Evolutionary conservation across 35 echinoderm and acorn worm species (phyloP), one percentile per base, ranked within the genome.

Genomic region (Amphiura filiformis): DNA sequence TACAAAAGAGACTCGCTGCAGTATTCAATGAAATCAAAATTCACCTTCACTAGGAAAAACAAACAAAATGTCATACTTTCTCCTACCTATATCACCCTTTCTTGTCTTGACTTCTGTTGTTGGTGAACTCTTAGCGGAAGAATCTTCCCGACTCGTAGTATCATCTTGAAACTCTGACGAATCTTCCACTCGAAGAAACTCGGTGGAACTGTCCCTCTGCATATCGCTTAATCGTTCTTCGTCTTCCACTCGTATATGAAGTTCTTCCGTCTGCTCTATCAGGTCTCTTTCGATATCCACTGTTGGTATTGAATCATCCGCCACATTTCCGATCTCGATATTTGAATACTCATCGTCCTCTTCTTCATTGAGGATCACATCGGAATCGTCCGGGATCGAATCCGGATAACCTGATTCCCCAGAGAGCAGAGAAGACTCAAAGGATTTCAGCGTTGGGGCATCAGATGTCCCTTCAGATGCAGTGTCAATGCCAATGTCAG

Each of bases 41-140:
- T n/a, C n/a, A n/a, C n/a, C n/a, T n/a, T n/a, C n/a, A n/a, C n/a
- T n/a, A n/a, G n/a, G n/a, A n/a, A n/a, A n/a, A n/a, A n/a, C n/a
- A n/a, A n/a, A n/a, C n/a, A n/a, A n/a, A n/a, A n/a, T n/a, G n/a
- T n/a, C n/a, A n/a, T n/a, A n/a, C n/a, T n/a, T n/a, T n/a, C n/a
- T n/a, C n/a, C 88, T 34, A 95, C 93, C 93, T 39, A 95, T 88
- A 57, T 95, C 86, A 32, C 93, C 93, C 38, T 79, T 23, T 65
- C 82, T 91, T 23, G 37, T 85, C 31, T 85, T 91, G 5, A 91
- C 44, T 85, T 91, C 89, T 56, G 76, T 39, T 57, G 83, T 83
- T 28, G 89, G 89, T 18, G 89, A 85, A 34, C 76, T 83, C 52
- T 91, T 85, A 35, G 56, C 56, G 32, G 83, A 85, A 20, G 83